Percentiles rank a stretch among this genome's conserved stretches.
phyloP scores from a whole-genome alignment of 2,797 vertebrate genomes.

The Dromococcyx pavoninus region DNA sequence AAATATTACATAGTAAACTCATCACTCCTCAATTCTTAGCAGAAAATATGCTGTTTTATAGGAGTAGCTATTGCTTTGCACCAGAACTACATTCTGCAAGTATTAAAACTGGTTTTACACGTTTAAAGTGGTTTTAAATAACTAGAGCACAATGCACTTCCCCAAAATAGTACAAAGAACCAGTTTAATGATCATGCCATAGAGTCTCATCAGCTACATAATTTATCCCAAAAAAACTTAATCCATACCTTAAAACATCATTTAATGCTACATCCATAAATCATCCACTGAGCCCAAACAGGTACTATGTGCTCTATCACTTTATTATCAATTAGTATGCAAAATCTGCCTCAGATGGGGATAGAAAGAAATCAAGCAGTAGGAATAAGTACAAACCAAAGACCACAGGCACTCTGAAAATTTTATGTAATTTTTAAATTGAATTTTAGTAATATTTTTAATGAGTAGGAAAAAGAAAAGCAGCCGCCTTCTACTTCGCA shows the following conservation, averaged over 20 bases:
- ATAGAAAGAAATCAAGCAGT: not conserved
- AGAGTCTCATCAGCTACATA: not conserved
- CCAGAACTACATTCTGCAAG: not conserved
- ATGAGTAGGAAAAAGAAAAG: not conserved
- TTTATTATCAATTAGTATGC: not conserved
- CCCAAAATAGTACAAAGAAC: not conserved
- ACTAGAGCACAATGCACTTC: not conserved
- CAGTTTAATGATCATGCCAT: not conserved
- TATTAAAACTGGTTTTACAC: not conserved
- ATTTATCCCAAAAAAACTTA: accelerated
- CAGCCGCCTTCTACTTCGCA: not conserved
- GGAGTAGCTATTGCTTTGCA: not conserved
- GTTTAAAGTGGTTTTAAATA: not conserved
- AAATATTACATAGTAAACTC: not conserved
- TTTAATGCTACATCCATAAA: not conserved
- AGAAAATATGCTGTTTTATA: not conserved
- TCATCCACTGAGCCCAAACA: not conserved
- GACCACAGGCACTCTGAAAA: not conserved
- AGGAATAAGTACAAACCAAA: not conserved
- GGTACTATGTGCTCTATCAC: not conserved
- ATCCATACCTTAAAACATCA: not conserved
- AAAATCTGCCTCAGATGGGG: not conserved
- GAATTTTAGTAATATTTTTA: not conserved
- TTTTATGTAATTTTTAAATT: not conserved
- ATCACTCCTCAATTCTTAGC: not conserved